Base-by-base conservation (phyloP, 2,888 invertebrate species). In the Habrosyne pyritoides region DNA sequence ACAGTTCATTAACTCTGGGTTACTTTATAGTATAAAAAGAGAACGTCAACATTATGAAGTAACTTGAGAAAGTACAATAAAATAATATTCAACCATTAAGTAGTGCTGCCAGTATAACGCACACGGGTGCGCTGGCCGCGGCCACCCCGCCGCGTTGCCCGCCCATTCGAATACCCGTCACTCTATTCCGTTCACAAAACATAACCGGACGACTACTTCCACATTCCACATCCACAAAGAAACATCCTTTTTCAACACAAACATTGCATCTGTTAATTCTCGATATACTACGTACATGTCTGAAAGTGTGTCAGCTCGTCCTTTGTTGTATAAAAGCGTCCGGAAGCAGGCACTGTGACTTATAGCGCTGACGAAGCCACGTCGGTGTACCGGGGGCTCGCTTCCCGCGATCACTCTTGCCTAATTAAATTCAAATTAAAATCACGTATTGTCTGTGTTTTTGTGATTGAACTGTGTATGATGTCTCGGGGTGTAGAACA, bases 181-280 rank as follows among this genome's bases (percentile, higher is more conserved):
- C 90, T 92, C 83, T 79, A 82, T 88, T 86, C 84, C 87, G 81
- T 76, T 87, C 89, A 82, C 87, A 92, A 91, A 90, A 91, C 91
- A 89, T 83, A 89, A 89, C 86, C 90, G 93, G 91, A 93, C 88
- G 94, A 92, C 86, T 91, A 75, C 81, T 60, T 18, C 21, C 26
- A 50, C 67, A 63, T 63, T 71, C 69, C 70, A 73, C 74, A 75
- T 70, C 69, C 68, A 67, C 63, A 73, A 80, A 74, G 70, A 66
- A 67, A 67, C 68, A 63, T 61, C 65, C 57, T 56, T 42, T 59
- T 18, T 42, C 8, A 55, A 60, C 51, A 53, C 24, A 63, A 61
- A 48, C 55, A 53, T 42, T 21, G 53, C 46, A 52, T 46, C 10
- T 52, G 12, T 42, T 47, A 22, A 42, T 49, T 21, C n/a, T 10